A percentile compares a stretch with the other conserved stretches of the same genome.
These are phyloP conservation scores for Holotrichia oblita DNA, from an alignment of 1,140 invertebrate species.

Conservation along the genomic window DNA sequence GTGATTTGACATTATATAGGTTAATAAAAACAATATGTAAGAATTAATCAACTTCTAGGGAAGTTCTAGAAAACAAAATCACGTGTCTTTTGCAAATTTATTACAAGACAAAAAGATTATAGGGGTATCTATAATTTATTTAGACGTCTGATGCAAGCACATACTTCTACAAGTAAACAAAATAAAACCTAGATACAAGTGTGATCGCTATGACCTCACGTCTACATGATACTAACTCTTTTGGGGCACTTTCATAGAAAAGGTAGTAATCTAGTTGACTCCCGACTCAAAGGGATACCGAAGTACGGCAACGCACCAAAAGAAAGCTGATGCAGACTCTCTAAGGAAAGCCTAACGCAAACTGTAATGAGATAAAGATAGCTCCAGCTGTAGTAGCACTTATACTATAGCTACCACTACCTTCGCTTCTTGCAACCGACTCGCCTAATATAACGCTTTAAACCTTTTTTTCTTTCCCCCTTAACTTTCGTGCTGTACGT, in stretches of 20 bases:
- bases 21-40: no score
- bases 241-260: background rate
- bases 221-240: slow-evolving; percentile 7
- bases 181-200: no score
- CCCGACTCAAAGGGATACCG: slow-evolving; percentile 9
- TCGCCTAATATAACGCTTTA: slow-evolving; percentile 26
- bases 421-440: background rate
- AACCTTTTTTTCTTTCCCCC: background rate
- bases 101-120: no score
- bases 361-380: slow-evolving; percentile 29
- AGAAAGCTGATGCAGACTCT: slow-evolving; percentile 33
- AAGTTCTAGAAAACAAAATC: no score
- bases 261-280: slow-evolving; percentile 35
- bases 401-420: background rate
- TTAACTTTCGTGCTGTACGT: background rate
- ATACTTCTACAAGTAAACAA: no score
- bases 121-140: no score
- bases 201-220: slow-evolving; percentile 16
- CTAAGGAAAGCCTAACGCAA: slow-evolving; percentile 27
- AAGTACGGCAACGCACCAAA: slow-evolving; percentile 3
- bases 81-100: no score
- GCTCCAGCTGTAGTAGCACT: background rate
- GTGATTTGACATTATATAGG: no score
- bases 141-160: no score
- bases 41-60: no score